phyloP scores from a whole-genome alignment of 64 coral and sea anemone genomes.

The Astreopora myriophthalma region DNA sequence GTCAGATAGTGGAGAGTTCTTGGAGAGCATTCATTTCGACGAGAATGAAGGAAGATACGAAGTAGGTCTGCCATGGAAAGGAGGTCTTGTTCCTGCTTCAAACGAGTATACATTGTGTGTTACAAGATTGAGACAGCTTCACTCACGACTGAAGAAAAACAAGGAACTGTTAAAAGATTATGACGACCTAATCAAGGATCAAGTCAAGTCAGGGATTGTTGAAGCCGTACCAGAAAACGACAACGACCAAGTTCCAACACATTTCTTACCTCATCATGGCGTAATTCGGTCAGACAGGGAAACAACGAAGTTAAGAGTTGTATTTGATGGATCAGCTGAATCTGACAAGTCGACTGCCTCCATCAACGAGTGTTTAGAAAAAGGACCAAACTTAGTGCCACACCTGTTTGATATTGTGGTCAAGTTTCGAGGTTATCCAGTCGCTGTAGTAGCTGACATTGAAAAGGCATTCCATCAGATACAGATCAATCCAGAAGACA shows the following conservation, averaged over 20 bases:
- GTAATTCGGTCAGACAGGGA: constrained; percentile 19
- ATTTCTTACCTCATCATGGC: constrained; percentile 50
- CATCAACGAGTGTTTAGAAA: constrained; percentile 5
- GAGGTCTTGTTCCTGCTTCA: constrained; percentile 35
- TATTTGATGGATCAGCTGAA: constrained; percentile 26
- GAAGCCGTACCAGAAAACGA: constrained; percentile 14
- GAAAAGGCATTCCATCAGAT: constrained; percentile 31
- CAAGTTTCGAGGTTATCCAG: constrained; percentile 29
- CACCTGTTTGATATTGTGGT: constrained; percentile 21
- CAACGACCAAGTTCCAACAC: not conserved
- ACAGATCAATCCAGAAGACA: constrained; percentile 10
- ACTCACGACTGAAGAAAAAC: not conserved
- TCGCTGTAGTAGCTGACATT: constrained; percentile 16
- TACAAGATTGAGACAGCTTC: constrained; percentile 43
- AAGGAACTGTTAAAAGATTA: constrained; percentile 29
- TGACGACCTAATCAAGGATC: constrained; percentile 9
- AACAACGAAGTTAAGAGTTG: not conserved
- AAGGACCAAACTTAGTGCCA: constrained; percentile 19
- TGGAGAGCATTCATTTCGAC: constrained; percentile 40
- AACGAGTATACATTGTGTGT: constrained; percentile 57
- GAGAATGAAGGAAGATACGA: constrained; percentile 34
- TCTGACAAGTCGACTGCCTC: not conserved
- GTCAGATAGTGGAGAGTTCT: constrained; percentile 41
- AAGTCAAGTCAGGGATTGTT: not conserved
- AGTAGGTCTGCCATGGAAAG: constrained; percentile 64